phyloP scores from a whole-genome alignment of 1,140 invertebrate genomes.

The Euschistus heros region DNA sequence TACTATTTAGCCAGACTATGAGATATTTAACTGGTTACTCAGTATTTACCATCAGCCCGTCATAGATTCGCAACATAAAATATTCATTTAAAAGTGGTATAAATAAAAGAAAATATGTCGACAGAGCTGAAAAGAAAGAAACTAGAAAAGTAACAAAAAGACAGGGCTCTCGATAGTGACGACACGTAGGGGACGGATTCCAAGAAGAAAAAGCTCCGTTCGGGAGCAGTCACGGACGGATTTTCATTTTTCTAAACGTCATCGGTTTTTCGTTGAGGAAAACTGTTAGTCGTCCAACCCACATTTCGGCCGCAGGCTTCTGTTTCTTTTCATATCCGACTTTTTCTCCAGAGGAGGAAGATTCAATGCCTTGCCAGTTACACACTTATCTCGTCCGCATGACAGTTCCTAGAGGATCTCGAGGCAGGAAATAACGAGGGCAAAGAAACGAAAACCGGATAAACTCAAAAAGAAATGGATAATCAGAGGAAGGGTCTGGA shows the following conservation, averaged over 20 bases:
- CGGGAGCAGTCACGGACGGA: neutral
- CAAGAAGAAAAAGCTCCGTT: neutral
- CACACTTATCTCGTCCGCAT: no score
- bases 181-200: conserved; percentile 1
- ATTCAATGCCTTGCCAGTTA: no score
- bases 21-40: no score
- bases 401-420: no score
- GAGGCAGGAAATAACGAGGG: no score
- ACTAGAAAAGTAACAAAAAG: neutral
- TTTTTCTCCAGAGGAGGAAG: neutral
- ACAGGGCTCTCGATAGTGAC: neutral
- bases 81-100: no score
- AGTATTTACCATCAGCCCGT: no score
- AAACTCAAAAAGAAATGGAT: no score
- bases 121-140: neutral
- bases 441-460: no score
- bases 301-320: neutral
- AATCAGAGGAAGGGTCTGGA: no score
- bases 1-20: no score
- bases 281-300: conserved; percentile 1
- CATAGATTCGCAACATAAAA: no score
- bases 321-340: neutral
- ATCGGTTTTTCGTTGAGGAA: conserved; percentile 1
- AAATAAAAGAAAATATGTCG: neutral
- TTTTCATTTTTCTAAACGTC: conserved; percentile 7